Evolutionary conservation across 2,113 vertebrate species (phyloP).

Genomic region (Lamprotornis superbus): DNA sequence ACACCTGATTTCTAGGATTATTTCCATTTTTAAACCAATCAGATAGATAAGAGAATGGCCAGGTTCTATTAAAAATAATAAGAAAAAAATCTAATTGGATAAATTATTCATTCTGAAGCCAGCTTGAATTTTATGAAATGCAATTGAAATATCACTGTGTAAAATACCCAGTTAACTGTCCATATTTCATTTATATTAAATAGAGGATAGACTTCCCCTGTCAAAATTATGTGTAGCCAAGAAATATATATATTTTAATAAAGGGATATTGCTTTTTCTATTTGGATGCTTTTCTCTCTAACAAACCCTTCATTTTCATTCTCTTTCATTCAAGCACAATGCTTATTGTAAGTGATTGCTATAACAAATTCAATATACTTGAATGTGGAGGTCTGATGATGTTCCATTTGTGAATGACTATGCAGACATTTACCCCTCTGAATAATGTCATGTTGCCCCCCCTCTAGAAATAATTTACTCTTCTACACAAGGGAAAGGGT

Average conservation of each 20-base stretch:
- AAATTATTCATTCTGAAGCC: slow-evolving; percentile 29
- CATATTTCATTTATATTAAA: slow-evolving; percentile 21
- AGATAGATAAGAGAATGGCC: background rate
- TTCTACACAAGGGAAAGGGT: background rate
- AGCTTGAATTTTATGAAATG: slow-evolving; percentile 11
- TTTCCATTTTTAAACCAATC: slow-evolving; percentile 12
- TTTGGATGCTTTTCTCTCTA: background rate
- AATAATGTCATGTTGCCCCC: background rate
- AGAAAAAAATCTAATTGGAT: background rate
- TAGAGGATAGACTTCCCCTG: background rate
- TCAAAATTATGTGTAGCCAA: slow-evolving; percentile 2
- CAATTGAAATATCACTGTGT: slow-evolving; percentile 11
- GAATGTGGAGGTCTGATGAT: background rate
- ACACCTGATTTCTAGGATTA: background rate
- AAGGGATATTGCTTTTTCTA: background rate
- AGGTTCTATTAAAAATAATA: background rate
- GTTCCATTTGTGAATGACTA: background rate
- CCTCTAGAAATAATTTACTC: background rate
- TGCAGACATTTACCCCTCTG: background rate
- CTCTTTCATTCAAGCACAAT: background rate
- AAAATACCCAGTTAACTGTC: slow-evolving; percentile 19
- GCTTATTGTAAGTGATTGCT: background rate
- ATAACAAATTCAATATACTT: background rate
- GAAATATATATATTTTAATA: slow-evolving; percentile 14
- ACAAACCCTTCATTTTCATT: background rate